Base-by-base conservation (phyloP, 2,113 vertebrate genomes). In the Leptocoma aspasia region DNA sequence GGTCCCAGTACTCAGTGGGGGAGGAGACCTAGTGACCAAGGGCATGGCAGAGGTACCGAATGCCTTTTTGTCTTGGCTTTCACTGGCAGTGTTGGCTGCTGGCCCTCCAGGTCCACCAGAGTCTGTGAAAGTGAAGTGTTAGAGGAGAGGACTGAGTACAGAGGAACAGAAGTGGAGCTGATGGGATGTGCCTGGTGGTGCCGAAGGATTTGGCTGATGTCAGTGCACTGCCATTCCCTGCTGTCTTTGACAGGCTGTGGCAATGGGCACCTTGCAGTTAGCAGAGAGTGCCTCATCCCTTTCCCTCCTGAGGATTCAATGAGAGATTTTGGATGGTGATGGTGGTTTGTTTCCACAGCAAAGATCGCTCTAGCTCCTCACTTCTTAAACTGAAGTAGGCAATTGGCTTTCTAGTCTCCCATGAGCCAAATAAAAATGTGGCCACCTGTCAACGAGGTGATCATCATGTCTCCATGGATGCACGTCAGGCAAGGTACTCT, bases 1-100 rank as follows among this genome's bases (percentile, higher is more conserved):
- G 0, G 31, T 63, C 39, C 35, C 26, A 7, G n/a, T 1, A 2
- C 15, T 71, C 20, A 20, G 28, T 24, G 7, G 1, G 16, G 27
- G 22, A 71, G 54, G 35, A 70, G 45, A 53, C 15, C 22, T 31
- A 7, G 70, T 37, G 56, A 44, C 45, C 31, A 52, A 61, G 60
- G 60, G 21, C 24, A 16, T 44, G 31, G 71, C 57, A 83, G 31
- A 89, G 76, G 22, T 33, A 13, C 21, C 50, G 45, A 56, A 52
- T 52, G 24, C 8, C 64, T 68, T 75, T 89, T 69, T 81, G 59
- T 18, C 27, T 39, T 50, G 59, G 7, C 21, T 92, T 77, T 56
- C 45, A 28, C 41, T 52, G 30, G 7, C n/a, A 13, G 4, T 6
- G 28, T 39, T 84, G 68, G 11, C 35, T 30, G 2, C 23, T 60